phyloP scores from a whole-genome alignment of 2,888 invertebrate genomes.

The Azorinus chamasolen region DNA sequence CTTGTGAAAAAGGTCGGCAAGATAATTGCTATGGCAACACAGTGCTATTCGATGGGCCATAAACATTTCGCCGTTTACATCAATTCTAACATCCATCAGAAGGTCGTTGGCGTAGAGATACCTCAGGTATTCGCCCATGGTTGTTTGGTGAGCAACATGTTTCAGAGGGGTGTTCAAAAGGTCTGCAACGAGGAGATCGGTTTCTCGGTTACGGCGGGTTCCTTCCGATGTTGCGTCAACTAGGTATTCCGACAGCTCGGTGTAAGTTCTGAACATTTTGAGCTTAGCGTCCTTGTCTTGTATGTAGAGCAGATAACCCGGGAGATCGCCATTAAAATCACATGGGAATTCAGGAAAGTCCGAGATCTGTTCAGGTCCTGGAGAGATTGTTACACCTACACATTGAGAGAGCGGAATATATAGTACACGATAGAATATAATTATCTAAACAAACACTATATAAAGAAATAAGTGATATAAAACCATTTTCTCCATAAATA shows the following conservation, averaged over 20 bases:
- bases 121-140: slow-evolving; percentile 70
- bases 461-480: too few species aligned
- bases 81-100: slow-evolving; percentile 74
- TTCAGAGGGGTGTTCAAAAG: slow-evolving; percentile 64
- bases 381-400: too few species aligned
- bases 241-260: slow-evolving; percentile 55
- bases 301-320: slow-evolving; percentile 43
- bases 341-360: too few species aligned
- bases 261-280: slow-evolving; percentile 38
- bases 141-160: slow-evolving; percentile 68
- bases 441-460: too few species aligned
- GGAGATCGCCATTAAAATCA: slow-evolving; percentile 8
- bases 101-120: slow-evolving; percentile 78
- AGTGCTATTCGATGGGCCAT: slow-evolving; percentile 75
- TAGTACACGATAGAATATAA: too few species aligned
- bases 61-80: slow-evolving; percentile 68
- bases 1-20: slow-evolving; percentile 67
- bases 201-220: background rate
- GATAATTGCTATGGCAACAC: slow-evolving; percentile 76
- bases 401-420: too few species aligned
- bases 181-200: slow-evolving; percentile 47
- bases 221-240: slow-evolving; percentile 30
- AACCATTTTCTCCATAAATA: too few species aligned
- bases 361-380: too few species aligned
- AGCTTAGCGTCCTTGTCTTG: slow-evolving; percentile 25